These are phyloP conservation scores for Diprion similis DNA, from an alignment of 1,140 invertebrate species.

Conservation along the genomic window DNA sequence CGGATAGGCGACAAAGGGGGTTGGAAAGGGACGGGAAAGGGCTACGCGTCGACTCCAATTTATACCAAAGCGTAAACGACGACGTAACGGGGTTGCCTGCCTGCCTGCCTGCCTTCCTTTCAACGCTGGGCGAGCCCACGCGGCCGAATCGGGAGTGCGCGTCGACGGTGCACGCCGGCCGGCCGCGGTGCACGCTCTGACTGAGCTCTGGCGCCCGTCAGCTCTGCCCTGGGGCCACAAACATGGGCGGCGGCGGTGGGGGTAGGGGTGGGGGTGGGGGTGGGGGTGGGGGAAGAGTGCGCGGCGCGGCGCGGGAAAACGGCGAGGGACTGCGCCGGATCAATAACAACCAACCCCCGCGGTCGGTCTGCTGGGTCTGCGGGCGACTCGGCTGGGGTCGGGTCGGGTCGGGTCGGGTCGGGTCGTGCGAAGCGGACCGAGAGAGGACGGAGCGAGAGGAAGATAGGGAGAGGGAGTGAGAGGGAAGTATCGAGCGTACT, in stretches of 20 bases:
- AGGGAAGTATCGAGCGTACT: background rate
- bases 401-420: constrained; percentile 4
- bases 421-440: background rate
- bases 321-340: background rate
- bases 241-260: constrained; percentile 1
- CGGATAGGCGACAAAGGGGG: no score
- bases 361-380: background rate
- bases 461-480: background rate
- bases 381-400: background rate
- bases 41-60: constrained; percentile 12
- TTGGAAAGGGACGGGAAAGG: background rate
- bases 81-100: constrained; percentile 4
- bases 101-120: background rate
- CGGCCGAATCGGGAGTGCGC: constrained; percentile 19
- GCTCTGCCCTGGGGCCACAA: background rate
- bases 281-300: constrained; percentile 26
- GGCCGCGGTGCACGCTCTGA: constrained; percentile 53
- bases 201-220: constrained; percentile 9
- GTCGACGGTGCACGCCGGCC: constrained; percentile 47
- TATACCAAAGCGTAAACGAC: background rate
- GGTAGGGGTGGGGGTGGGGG: background rate
- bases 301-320: constrained; percentile 13
- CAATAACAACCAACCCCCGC: constrained; percentile 6
- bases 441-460: background rate
- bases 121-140: background rate